phyloP scores from a whole-genome alignment of 2,888 invertebrate genomes.

The Criorhina ranunculi region DNA sequence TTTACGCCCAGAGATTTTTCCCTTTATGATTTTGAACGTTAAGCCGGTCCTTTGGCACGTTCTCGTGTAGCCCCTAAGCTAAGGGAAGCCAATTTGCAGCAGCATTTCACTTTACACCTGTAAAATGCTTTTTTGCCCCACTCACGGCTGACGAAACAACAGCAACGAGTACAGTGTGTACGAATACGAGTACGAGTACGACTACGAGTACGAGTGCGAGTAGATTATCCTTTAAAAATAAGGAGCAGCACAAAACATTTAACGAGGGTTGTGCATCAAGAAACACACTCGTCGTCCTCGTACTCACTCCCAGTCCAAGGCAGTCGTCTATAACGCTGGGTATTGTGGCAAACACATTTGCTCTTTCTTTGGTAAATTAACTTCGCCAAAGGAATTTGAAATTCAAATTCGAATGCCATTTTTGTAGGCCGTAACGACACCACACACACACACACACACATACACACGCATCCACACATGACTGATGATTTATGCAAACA shows the following conservation, averaged over 20 bases:
- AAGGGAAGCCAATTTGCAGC: slow-evolving; percentile 72
- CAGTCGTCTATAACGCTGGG: neutral
- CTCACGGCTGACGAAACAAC: slow-evolving; percentile 41
- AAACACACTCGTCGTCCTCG: slow-evolving; percentile 9
- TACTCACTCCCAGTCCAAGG: slow-evolving; percentile 4
- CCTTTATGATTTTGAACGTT: slow-evolving; percentile 72
- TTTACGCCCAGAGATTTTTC: slow-evolving; percentile 68
- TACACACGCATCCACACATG: slow-evolving; percentile 15
- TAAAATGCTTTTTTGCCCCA: slow-evolving; percentile 62
- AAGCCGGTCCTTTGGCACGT: slow-evolving; percentile 76
- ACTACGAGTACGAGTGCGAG: slow-evolving; percentile 14
- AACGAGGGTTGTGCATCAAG: slow-evolving; percentile 16
- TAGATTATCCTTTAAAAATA: slow-evolving; percentile 55
- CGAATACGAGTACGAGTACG: slow-evolving; percentile 1
- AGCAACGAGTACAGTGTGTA: slow-evolving; percentile 15
- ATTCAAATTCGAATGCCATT: slow-evolving; percentile 66
- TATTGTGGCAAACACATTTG: slow-evolving; percentile 50
- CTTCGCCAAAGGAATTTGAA: slow-evolving; percentile 66
- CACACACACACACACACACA: neutral
- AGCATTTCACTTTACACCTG: slow-evolving; percentile 74
- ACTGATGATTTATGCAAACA: slow-evolving; percentile 70
- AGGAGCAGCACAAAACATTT: slow-evolving; percentile 54
- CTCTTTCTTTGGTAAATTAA: slow-evolving; percentile 65
- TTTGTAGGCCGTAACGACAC: slow-evolving; percentile 49
- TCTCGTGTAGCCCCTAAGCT: slow-evolving; percentile 55